Percentiles rank a stretch among this genome's conserved stretches.
Evolutionary conservation across 2,113 vertebrate species (phyloP).

Genomic region (Clupea harengus): DNA sequence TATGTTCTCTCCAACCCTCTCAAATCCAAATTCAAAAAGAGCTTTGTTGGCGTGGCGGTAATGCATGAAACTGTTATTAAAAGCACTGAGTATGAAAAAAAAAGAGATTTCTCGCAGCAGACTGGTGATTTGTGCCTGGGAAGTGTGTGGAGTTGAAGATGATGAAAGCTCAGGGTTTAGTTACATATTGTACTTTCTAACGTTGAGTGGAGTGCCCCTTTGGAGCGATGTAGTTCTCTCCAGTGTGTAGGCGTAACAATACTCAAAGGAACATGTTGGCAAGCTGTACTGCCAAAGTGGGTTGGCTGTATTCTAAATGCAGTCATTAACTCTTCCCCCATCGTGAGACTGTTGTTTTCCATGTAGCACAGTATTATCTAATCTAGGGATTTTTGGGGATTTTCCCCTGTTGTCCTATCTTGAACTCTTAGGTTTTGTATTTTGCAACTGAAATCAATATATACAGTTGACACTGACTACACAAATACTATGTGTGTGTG

Average conservation of each 20-base stretch:
- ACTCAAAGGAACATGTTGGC: constrained; percentile 3
- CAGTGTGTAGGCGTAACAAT: background rate
- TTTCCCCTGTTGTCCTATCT: background rate
- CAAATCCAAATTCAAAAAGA: background rate
- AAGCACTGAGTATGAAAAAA: background rate
- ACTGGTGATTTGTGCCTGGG: background rate
- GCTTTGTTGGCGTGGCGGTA: background rate
- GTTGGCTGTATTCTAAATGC: background rate
- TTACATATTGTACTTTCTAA: background rate
- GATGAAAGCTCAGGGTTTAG: background rate
- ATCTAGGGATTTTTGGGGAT: background rate
- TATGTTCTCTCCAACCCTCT: background rate
- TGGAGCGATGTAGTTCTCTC: background rate
- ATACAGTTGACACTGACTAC: background rate
- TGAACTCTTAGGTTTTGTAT: background rate
- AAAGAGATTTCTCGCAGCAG: background rate
- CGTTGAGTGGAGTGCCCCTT: background rate
- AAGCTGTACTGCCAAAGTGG: background rate
- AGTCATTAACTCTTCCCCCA: background rate
- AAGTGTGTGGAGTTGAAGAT: background rate
- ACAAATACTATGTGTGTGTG: background rate
- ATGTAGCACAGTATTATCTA: background rate
- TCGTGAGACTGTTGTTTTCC: background rate
- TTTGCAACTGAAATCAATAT: background rate
- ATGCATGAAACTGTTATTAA: background rate